Conservation (phyloP, 2,113 vertebrate species). For the Quiscalus mexicanus region DNA sequence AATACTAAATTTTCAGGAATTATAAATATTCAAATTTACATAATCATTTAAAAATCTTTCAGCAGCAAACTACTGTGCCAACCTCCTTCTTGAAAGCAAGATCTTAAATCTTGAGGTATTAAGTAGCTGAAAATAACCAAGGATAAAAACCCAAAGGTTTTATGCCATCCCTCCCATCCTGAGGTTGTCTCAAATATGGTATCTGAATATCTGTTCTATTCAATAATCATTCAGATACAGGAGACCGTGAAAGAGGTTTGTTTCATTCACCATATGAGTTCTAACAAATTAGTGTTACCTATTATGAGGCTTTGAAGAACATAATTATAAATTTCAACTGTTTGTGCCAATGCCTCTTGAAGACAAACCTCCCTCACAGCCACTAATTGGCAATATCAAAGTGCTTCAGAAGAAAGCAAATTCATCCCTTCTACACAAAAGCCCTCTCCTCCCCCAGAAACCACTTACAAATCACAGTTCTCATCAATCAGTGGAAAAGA, state of each 20-base stretch:
- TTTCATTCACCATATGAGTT: background rate
- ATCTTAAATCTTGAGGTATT: background rate
- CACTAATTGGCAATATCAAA: constrained; percentile 40
- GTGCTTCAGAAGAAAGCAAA: background rate
- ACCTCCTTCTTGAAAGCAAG: background rate
- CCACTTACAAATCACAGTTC: background rate
- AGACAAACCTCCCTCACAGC: constrained; percentile 16
- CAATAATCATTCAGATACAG: background rate
- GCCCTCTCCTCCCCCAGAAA: background rate
- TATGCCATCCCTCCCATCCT: background rate
- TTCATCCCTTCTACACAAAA: background rate
- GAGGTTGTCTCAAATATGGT: background rate
- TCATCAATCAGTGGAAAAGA: background rate
- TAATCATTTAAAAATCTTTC: background rate
- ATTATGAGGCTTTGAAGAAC: background rate
- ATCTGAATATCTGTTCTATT: background rate
- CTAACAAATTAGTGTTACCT: background rate
- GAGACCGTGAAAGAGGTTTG: background rate
- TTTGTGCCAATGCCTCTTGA: background rate
- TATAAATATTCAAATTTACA: background rate
- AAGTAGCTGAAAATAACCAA: background rate
- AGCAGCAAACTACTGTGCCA: background rate
- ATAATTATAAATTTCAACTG: constrained; percentile 39
- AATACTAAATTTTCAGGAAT: background rate
- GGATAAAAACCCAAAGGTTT: background rate